phyloP scores from a whole-genome alignment of 1,140 invertebrate species.

The Copidosoma floridanum region DNA sequence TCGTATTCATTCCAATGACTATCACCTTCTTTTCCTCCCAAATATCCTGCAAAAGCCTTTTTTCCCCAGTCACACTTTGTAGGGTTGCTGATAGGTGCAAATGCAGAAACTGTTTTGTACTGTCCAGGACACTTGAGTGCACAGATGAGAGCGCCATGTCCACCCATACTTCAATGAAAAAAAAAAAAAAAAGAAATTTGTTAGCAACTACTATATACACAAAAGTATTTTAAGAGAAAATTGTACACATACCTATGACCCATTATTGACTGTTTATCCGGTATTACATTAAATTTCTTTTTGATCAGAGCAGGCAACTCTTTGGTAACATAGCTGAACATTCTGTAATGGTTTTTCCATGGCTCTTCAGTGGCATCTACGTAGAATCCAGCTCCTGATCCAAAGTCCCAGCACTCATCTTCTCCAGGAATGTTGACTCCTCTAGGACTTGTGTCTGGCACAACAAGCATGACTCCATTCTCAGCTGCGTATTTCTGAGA shows the following conservation, averaged over 20 bases:
- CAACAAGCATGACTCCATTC: conserved; percentile 80
- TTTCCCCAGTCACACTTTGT: conserved; percentile 81
- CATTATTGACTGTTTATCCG: conserved; percentile 74
- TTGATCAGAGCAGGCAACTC: conserved; percentile 83
- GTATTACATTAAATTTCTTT: conserved; percentile 67
- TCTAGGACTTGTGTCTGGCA: conserved; percentile 94
- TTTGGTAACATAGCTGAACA: conserved; percentile 94
- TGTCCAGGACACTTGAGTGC: conserved; percentile 88
- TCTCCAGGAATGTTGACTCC: conserved; percentile 87
- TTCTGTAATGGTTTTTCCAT: conserved; percentile 92
- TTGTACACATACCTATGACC: conserved; percentile 82
- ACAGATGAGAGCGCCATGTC: conserved; percentile 92
- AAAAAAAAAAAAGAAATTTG: conserved; percentile 8
- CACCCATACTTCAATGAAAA: conserved; percentile 79
- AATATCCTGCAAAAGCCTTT: conserved; percentile 84
- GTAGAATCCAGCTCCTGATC: conserved; percentile 94
- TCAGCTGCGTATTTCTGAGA: conserved; percentile 85
- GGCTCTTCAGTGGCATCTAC: conserved; percentile 87
- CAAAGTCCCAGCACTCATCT: conserved; percentile 90
- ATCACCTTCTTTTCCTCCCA: conserved; percentile 67
- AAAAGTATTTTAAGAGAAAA: too few relatives aligned
- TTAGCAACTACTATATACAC: too few relatives aligned
- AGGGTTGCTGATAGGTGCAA: conserved; percentile 94
- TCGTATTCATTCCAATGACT: conserved; percentile 84
- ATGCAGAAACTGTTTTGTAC: conserved; percentile 91